Percentiles rank a stretch among this genome's conserved stretches.
phyloP scores from a whole-genome alignment of 1,140 invertebrate genomes.

The Aphidius ervi region DNA sequence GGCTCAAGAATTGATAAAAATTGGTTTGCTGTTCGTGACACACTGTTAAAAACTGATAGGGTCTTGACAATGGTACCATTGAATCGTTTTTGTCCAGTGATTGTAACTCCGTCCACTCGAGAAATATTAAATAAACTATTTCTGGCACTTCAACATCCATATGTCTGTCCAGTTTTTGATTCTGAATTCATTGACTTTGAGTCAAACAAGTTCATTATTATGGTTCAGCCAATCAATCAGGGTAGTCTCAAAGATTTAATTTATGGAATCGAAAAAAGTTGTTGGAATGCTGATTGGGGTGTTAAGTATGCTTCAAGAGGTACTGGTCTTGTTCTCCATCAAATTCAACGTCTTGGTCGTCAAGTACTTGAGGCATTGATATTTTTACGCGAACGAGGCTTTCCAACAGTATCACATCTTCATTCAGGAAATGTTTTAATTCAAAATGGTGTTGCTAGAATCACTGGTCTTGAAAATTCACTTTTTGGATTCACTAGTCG shows the following conservation, averaged over 20 bases:
- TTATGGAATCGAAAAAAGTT: constrained; percentile 63
- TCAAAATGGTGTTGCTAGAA: constrained; percentile 80
- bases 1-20: constrained; percentile 79
- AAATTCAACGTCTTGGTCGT: constrained; percentile 79
- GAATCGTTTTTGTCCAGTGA: constrained; percentile 56
- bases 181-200: constrained; percentile 63
- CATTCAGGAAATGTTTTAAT: constrained; percentile 88
- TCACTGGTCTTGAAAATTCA: constrained; percentile 81
- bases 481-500: constrained; percentile 73
- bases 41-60: constrained; percentile 74
- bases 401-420: constrained; percentile 79
- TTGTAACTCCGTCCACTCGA: constrained; percentile 52
- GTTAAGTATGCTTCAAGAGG: constrained; percentile 66
- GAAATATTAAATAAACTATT: constrained; percentile 76
- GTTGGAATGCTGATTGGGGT: constrained; percentile 68
- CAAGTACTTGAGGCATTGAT: constrained; percentile 85
- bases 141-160: constrained; percentile 82
- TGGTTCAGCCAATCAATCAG: constrained; percentile 77
- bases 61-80: constrained; percentile 74
- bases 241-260: constrained; percentile 87
- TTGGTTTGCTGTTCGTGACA: constrained; percentile 84
- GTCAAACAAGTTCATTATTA: constrained; percentile 59
- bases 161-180: constrained; percentile 84
- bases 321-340: constrained; percentile 66
- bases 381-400: constrained; percentile 82